phyloP scores from a whole-genome alignment of 2,113 vertebrate species.

The Amblyopsis rosae region DNA sequence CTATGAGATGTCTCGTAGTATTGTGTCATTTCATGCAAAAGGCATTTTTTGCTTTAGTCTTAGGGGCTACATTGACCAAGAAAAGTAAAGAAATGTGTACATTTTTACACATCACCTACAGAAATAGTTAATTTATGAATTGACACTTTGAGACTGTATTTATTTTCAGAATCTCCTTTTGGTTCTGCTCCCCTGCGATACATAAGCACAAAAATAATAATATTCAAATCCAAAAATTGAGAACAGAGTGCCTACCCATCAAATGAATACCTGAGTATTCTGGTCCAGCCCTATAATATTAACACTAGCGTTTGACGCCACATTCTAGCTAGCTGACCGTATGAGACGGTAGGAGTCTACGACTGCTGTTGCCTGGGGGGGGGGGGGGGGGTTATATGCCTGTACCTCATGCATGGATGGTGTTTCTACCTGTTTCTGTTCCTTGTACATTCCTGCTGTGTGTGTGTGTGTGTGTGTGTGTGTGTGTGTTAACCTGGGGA shows the following conservation, averaged over 20 bases:
- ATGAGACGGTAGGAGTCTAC: slow-evolving; percentile 16
- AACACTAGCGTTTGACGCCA: not conserved
- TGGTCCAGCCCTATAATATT: not conserved
- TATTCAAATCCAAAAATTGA: no score
- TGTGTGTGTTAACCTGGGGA: slow-evolving; percentile 53
- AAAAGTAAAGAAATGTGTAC: not conserved
- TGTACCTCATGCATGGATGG: slow-evolving; percentile 1
- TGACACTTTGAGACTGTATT: not conserved
- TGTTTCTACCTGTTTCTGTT: slow-evolving; percentile 65
- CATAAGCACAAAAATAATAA: no score
- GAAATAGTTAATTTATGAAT: not conserved
- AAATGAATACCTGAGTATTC: no score
- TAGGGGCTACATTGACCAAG: not conserved
- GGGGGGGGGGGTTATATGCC: not conserved
- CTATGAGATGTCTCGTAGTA: not conserved
- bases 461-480: slow-evolving; percentile 13
- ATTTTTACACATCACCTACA: slow-evolving; percentile 2
- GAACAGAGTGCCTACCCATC: no score
- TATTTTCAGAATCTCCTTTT: slow-evolving; percentile 7
- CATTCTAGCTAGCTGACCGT: not conserved
- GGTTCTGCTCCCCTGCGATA: not conserved
- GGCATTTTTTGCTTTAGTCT: not conserved
- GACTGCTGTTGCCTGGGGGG: slow-evolving; percentile 17
- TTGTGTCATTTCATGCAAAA: not conserved
- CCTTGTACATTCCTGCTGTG: slow-evolving; percentile 56